phyloP scores from a whole-genome alignment of 2,888 invertebrate species.

The Congeria kusceri region DNA sequence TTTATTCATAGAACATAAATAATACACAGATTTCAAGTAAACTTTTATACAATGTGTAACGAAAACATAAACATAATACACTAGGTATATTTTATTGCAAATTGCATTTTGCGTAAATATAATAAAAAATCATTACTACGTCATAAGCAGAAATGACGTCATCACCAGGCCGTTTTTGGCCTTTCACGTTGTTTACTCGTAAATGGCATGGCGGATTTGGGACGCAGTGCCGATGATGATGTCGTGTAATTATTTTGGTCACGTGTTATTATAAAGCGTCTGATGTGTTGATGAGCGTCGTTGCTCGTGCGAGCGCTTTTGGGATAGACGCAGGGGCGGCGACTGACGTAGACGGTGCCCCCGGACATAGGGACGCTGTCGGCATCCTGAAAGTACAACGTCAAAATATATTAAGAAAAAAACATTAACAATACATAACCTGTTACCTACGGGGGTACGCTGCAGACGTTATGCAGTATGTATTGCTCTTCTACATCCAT shows the following conservation, averaged over 20 bases:
- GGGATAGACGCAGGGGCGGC: conserved; percentile 73
- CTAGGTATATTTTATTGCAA: too few relatives aligned
- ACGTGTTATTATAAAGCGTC: conserved; percentile 74
- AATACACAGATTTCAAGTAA: too few relatives aligned
- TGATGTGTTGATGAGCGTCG: conserved; percentile 76
- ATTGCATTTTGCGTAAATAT: too few relatives aligned
- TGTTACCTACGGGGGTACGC: too few relatives aligned
- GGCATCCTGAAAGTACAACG: conserved; percentile 64
- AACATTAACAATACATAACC: too few relatives aligned
- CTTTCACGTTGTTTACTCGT: neutral
- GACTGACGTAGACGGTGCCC: conserved; percentile 81
- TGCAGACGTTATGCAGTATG: too few relatives aligned
- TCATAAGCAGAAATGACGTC: too few relatives aligned
- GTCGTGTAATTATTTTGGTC: conserved; percentile 41
- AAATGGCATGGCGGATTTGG: conserved; percentile 16
- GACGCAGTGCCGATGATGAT: conserved; percentile 5
- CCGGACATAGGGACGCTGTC: conserved; percentile 81
- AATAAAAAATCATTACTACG: too few relatives aligned
- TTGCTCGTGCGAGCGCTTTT: conserved; percentile 45
- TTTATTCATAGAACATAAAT: too few relatives aligned
- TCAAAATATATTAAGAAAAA: neutral
- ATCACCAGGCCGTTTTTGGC: conserved; percentile 7
- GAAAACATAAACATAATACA: too few relatives aligned
- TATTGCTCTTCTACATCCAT: too few relatives aligned
- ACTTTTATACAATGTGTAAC: too few relatives aligned